Base-by-base conservation (phyloP, 2,888 invertebrate genomes). In the Mythimna albipuncta region DNA sequence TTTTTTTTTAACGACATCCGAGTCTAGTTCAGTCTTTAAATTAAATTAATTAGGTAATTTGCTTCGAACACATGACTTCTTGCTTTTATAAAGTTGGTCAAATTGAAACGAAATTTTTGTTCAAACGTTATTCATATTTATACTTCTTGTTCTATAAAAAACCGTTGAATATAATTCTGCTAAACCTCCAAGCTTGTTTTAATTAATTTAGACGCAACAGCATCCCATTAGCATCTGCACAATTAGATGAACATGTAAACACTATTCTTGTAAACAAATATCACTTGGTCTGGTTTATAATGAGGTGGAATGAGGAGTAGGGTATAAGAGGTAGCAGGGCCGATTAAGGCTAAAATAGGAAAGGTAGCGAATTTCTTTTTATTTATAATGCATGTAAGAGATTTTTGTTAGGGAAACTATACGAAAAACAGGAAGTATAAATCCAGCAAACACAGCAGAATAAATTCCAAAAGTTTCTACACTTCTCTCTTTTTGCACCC, bases 251-350 rank as follows among this genome's bases (percentile, higher is more conserved):
- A 64, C 64, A 38, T 11, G 64, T 54, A 16, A 38, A 26, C 38
- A 54, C 54, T 64, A 75, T 86, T 85, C 81, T 84, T 82, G 64
- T 79, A 77, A 86, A 85, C 77, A 82, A 82, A 86, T 82, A 77
- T 74, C 68, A 75, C 86, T 80, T 80, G 62, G 85, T 68, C 61
- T 41, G 52, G 59, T 57, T 61, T 47, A 11, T 54, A 38, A 41
- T 38, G 35, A 59, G n/a, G 2, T 19, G 38, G 6, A 41, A 21
- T 41, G 6, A 13, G 55, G 32, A 10, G 1, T n/a, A 64, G 72
- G 58, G 32, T 9, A 71, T 47, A 26, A 64, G 71, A 66, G 50
- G 38, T 16, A 67, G 71, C 68, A 67, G 9, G 26, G 21, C 21
- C 7, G n/a, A 7, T 38, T 38, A 21, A n/a, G 38, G 11, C 11